These are phyloP conservation scores for Chromis chromis DNA, from an alignment of 2,797 vertebrate species.

Conservation along the genomic window DNA sequence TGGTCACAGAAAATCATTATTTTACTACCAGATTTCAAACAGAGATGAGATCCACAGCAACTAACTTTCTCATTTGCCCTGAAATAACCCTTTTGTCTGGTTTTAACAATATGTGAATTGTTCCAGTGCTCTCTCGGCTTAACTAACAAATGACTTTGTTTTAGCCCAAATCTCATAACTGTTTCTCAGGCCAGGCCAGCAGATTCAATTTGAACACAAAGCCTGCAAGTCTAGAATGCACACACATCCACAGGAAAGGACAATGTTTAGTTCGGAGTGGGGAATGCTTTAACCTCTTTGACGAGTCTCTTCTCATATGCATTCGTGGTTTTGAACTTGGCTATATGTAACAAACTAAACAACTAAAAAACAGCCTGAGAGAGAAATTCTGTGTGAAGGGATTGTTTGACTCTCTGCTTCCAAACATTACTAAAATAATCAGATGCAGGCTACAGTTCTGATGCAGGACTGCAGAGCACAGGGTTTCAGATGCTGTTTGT, in stretches of 20 bases:
- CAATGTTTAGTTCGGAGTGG: background rate
- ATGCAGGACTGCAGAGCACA: too few species aligned
- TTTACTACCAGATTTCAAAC: background rate
- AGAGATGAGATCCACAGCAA: background rate
- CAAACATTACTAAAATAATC: too few species aligned
- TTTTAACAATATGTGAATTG: background rate
- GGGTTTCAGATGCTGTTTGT: too few species aligned
- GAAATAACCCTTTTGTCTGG: slow-evolving; percentile 10
- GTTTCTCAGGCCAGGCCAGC: background rate
- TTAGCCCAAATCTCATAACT: background rate
- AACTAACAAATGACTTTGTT: background rate
- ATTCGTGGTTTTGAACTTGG: too few species aligned
- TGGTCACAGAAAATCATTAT: background rate
- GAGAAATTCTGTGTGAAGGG: too few species aligned
- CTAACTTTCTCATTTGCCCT: background rate
- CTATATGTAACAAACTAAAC: too few species aligned
- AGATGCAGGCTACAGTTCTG: too few species aligned
- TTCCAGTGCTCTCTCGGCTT: background rate
- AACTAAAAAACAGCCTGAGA: too few species aligned
- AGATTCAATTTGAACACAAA: background rate
- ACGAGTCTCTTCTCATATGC: too few species aligned
- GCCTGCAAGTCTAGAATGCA: background rate
- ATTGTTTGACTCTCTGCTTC: too few species aligned
- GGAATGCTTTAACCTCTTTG: background rate
- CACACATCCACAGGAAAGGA: background rate